Evolutionary conservation across 2,888 invertebrate genomes (phyloP).

Genomic region (Plebejus anna): DNA sequence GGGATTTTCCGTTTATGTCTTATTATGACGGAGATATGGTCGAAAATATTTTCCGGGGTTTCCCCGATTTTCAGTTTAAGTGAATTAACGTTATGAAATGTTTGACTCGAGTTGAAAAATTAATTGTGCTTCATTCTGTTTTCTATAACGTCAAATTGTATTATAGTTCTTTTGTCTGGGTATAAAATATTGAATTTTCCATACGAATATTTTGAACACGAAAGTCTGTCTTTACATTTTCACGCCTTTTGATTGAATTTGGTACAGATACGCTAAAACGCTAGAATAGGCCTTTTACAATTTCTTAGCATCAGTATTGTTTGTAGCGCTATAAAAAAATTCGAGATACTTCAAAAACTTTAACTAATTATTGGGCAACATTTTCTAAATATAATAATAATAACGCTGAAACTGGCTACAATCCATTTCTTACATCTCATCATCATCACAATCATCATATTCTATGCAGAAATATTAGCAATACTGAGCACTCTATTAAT

Average conservation of each 20-base stretch:
- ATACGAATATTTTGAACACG: too few relatives aligned
- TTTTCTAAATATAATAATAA: too few relatives aligned
- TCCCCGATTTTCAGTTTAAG: slow-evolving; percentile 10
- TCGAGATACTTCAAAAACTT: too few relatives aligned
- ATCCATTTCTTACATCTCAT: background rate
- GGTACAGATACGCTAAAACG: too few relatives aligned
- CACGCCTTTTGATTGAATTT: too few relatives aligned
- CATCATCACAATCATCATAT: background rate
- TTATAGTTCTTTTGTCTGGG: background rate
- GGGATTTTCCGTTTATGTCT: background rate
- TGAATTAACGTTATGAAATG: slow-evolving; percentile 15
- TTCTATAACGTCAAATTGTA: background rate
- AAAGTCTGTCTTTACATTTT: too few relatives aligned
- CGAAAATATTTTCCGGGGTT: background rate
- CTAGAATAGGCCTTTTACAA: too few relatives aligned
- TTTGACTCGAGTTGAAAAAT: slow-evolving; percentile 7
- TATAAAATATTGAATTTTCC: background rate
- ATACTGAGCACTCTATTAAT: background rate
- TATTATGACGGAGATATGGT: slow-evolving; percentile 4
- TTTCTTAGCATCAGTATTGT: too few relatives aligned
- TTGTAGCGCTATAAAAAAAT: too few relatives aligned
- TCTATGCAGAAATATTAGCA: background rate
- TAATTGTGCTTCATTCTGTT: background rate
- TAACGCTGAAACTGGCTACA: background rate
- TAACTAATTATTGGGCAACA: too few relatives aligned